A percentile compares a stretch with the other conserved stretches of the same genome.
Evolutionary conservation across 30 jellyfish, hydroid and myxozoan genomes (phyloP).

Genomic region (Mastigias papua): DNA sequence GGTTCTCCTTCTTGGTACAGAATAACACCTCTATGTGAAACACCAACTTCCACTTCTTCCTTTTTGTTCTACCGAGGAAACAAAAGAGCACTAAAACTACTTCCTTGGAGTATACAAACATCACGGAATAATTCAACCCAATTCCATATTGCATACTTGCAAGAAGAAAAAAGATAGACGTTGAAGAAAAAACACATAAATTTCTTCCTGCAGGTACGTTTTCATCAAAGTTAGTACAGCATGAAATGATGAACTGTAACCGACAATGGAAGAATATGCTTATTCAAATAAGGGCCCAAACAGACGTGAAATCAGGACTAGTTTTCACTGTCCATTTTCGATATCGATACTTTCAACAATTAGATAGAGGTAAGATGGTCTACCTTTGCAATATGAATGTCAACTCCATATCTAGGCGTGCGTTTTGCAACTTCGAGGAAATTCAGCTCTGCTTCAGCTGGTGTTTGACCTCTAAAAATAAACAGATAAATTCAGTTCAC

Average conservation of each 20-base stretch:
- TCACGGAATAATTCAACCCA: too few species aligned
- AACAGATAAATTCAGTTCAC: background rate
- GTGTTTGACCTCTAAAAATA: conserved; percentile 82
- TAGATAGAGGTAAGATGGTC: background rate
- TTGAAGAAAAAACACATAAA: too few species aligned
- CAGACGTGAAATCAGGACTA: too few species aligned
- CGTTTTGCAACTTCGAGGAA: conserved; percentile 88
- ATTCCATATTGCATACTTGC: too few species aligned
- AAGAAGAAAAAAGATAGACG: too few species aligned
- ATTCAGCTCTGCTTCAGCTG: conserved; percentile 88
- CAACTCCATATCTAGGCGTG: conserved; percentile 88
- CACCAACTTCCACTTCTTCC: conserved; percentile 73
- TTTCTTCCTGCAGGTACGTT: too few species aligned
- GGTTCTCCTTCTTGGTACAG: conserved; percentile 58
- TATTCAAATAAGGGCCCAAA: too few species aligned
- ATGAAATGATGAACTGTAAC: too few species aligned
- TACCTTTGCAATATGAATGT: conserved; percentile 80
- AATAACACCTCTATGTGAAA: conserved; percentile 76
- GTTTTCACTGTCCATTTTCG: too few species aligned
- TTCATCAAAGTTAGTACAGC: too few species aligned
- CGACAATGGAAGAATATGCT: too few species aligned
- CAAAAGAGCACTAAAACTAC: background rate
- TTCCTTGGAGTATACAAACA: background rate
- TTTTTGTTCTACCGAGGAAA: conserved; percentile 49
- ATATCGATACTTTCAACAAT: background rate